phyloP scores from a whole-genome alignment of 2,888 invertebrate species.

The Diabrotica balteata region DNA sequence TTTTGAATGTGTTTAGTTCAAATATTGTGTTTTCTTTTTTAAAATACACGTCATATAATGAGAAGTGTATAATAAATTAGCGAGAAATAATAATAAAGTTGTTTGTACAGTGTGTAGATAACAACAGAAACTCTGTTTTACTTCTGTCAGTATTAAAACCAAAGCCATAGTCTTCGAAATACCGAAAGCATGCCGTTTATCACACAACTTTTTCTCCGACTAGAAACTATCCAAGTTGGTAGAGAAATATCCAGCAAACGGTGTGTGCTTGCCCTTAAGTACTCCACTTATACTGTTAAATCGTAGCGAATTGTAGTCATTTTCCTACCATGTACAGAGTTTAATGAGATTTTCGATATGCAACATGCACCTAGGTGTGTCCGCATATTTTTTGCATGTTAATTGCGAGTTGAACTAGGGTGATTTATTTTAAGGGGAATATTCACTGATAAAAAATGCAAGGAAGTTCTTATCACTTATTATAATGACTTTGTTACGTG shows the following conservation, averaged over 20 bases:
- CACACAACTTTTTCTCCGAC: no score
- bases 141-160: no score
- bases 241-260: not conserved
- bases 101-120: no score
- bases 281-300: slow-evolving; percentile 17
- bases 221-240: no score
- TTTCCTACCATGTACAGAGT: slow-evolving; percentile 24
- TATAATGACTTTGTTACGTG: slow-evolving; percentile 38
- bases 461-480: slow-evolving; percentile 35
- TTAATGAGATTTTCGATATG: slow-evolving; percentile 31
- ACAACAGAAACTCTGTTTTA: no score
- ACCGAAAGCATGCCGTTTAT: no score
- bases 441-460: slow-evolving; percentile 17
- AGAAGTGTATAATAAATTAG: no score
- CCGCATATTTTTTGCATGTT: slow-evolving; percentile 33
- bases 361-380: slow-evolving; percentile 31
- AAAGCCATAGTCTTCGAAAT: no score
- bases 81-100: no score
- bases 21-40: no score
- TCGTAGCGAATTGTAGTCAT: slow-evolving; percentile 15
- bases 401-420: slow-evolving; percentile 30
- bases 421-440: slow-evolving; percentile 31
- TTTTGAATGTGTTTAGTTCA: no score
- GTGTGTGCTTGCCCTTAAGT: slow-evolving; percentile 11
- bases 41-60: no score